Percentiles rank a stretch among this genome's conserved stretches.
Conservation (phyloP, 2,888 invertebrate species). For the Xestia sexstrigata region DNA sequence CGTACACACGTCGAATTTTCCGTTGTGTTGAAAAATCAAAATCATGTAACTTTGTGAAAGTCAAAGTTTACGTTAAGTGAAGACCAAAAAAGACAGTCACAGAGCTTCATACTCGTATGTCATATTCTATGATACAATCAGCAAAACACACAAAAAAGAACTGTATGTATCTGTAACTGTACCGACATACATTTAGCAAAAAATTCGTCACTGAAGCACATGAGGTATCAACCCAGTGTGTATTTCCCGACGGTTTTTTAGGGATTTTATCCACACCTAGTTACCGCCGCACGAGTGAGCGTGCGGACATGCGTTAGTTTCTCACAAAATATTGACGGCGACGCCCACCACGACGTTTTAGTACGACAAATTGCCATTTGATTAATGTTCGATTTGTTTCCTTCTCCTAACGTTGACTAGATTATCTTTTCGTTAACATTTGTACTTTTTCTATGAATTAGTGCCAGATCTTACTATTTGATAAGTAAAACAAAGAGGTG, state of each 20-base stretch:
- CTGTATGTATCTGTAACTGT: background rate
- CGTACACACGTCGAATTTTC: background rate
- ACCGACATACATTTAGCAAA: background rate
- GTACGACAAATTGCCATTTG: slow-evolving; percentile 50
- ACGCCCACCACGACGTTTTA: slow-evolving; percentile 15
- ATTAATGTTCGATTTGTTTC: slow-evolving; percentile 38
- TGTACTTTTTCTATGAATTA: background rate
- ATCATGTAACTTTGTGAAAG: background rate
- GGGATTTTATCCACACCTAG: slow-evolving; percentile 43
- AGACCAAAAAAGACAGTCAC: background rate
- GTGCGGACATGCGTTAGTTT: slow-evolving; percentile 46
- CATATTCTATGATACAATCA: background rate
- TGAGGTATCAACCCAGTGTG: slow-evolving; percentile 13
- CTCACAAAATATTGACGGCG: slow-evolving; percentile 25
- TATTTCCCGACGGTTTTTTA: slow-evolving; percentile 30
- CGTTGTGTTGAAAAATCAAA: background rate
- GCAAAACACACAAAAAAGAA: background rate
- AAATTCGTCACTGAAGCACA: background rate
- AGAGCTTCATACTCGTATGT: background rate
- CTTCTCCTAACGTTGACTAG: background rate
- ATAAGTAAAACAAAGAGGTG: background rate
- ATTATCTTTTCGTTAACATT: background rate
- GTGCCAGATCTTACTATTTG: background rate
- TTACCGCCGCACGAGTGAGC: slow-evolving; percentile 52
- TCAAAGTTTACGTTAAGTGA: background rate